A percentile compares a stretch with the other conserved stretches of the same genome.
Conservation (phyloP, 2,888 invertebrate species). For the Allygus modestus region DNA sequence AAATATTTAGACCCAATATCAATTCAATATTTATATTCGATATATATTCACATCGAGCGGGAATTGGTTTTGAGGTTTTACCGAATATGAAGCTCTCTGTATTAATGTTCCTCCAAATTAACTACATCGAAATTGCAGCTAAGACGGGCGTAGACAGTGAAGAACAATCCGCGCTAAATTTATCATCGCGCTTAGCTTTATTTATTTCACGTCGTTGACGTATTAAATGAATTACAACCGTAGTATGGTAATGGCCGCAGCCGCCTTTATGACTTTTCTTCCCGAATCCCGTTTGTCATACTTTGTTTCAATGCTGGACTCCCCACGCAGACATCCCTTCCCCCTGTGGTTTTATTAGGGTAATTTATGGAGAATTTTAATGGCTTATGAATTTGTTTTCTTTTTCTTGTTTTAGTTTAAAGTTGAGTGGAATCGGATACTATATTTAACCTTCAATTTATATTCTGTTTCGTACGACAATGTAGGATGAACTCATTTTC, state of each 20-base stretch:
- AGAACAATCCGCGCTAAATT: background rate
- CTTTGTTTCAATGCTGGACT: slow-evolving; percentile 17
- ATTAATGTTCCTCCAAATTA: slow-evolving; percentile 45
- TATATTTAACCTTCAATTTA: too few species aligned
- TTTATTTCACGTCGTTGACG: slow-evolving; percentile 10
- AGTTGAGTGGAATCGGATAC: too few species aligned
- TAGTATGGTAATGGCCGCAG: slow-evolving; percentile 17
- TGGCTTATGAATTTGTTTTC: background rate
- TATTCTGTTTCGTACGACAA: too few species aligned
- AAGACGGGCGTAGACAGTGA: background rate
- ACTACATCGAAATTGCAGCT: background rate
- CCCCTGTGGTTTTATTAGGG: slow-evolving; percentile 22
- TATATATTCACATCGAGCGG: slow-evolving; percentile 47
- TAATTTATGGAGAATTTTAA: slow-evolving; percentile 5
- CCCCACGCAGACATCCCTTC: background rate
- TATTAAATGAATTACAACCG: slow-evolving; percentile 29
- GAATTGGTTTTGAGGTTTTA: slow-evolving; percentile 53
- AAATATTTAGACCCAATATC: slow-evolving; percentile 56
- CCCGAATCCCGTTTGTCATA: background rate
- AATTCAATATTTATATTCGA: slow-evolving; percentile 54
- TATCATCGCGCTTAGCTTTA: slow-evolving; percentile 3
- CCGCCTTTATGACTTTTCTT: slow-evolving; percentile 40
- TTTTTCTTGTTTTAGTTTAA: background rate
- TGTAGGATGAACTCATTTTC: too few species aligned
- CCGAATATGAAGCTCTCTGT: slow-evolving; percentile 44